These are phyloP conservation scores for Silurus lanzhouensis DNA, from an alignment of 2,797 vertebrate species.

Conservation along the genomic window DNA sequence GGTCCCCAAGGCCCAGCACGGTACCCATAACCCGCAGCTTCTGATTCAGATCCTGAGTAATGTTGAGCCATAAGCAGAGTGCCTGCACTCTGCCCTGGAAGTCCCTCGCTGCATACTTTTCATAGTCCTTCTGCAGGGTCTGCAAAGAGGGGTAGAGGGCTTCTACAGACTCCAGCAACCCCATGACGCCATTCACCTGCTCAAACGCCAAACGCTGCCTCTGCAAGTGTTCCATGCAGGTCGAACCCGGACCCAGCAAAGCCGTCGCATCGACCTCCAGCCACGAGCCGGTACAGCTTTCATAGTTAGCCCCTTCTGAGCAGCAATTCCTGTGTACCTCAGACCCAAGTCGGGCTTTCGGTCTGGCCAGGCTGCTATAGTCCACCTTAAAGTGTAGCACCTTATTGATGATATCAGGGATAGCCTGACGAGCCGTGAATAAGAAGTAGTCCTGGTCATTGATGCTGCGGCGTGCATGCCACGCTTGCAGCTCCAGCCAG, in stretches of 20 bases:
- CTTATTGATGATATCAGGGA: conserved; percentile 95
- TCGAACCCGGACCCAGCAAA: conserved; percentile 72
- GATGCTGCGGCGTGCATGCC: conserved; percentile 93
- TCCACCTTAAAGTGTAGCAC: conserved; percentile 96
- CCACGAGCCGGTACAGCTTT: conserved; percentile 60
- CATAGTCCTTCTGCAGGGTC: conserved; percentile 95
- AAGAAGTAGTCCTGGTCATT: conserved; percentile 93
- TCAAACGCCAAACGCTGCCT: conserved; percentile 92
- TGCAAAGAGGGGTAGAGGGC: conserved; percentile 96
- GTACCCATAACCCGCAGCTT: conserved; percentile 98
- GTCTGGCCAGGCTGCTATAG: conserved; percentile 80
- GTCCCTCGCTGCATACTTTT: conserved; percentile 93
- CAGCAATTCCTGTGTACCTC: conserved; percentile 52
- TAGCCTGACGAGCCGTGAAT: conserved; percentile 93
- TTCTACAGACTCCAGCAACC: conserved; percentile 93
- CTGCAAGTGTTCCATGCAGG: conserved; percentile 88
- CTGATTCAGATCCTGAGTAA: conserved; percentile 98
- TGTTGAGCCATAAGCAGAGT: conserved; percentile 97
- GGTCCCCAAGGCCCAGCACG: conserved; percentile 91
- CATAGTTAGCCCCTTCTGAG: conserved; percentile 63
- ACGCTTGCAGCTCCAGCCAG: conserved; percentile 98
- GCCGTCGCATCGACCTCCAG: conserved; percentile 67
- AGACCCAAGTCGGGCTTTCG: conserved; percentile 11
- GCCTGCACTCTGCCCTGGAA: conserved; percentile 99
- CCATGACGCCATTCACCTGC: conserved; percentile 96